phyloP scores from a whole-genome alignment of 1,140 invertebrate genomes.

The Hypsibius dujardini region DNA sequence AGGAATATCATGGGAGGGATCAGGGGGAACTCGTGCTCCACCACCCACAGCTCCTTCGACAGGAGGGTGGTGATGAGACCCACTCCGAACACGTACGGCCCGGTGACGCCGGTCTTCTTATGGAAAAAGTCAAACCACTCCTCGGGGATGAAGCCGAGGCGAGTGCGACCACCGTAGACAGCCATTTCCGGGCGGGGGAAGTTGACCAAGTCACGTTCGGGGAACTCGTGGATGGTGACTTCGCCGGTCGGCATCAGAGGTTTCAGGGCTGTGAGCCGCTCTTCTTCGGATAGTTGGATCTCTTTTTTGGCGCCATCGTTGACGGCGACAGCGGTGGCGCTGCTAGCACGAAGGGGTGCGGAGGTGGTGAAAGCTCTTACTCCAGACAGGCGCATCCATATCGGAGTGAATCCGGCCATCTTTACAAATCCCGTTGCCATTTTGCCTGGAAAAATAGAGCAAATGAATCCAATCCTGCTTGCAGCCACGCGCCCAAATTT shows the following conservation, averaged over 20 bases:
- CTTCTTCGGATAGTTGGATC: neutral
- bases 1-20: conserved; percentile 54
- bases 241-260: neutral
- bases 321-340: neutral
- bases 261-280: neutral
- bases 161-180: conserved; percentile 50
- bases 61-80: conserved; percentile 60
- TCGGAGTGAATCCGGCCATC: too few relatives aligned
- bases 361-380: neutral
- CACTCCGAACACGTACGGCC: conserved; percentile 63
- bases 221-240: conserved; percentile 28
- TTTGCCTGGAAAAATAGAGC: too few relatives aligned
- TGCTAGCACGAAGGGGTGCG: neutral
- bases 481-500: too few relatives aligned
- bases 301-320: neutral
- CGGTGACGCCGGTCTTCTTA: conserved; percentile 68
- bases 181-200: conserved; percentile 48
- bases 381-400: neutral
- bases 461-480: too few relatives aligned
- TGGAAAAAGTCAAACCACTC: conserved; percentile 68
- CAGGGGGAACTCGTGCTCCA: conserved; percentile 75
- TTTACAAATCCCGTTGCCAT: too few relatives aligned
- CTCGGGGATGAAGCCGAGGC: conserved; percentile 72
- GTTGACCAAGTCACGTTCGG: conserved; percentile 44
- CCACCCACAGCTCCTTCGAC: conserved; percentile 76